phyloP scores from a whole-genome alignment of 2,797 vertebrate species.

The Diplodus puntazzo region DNA sequence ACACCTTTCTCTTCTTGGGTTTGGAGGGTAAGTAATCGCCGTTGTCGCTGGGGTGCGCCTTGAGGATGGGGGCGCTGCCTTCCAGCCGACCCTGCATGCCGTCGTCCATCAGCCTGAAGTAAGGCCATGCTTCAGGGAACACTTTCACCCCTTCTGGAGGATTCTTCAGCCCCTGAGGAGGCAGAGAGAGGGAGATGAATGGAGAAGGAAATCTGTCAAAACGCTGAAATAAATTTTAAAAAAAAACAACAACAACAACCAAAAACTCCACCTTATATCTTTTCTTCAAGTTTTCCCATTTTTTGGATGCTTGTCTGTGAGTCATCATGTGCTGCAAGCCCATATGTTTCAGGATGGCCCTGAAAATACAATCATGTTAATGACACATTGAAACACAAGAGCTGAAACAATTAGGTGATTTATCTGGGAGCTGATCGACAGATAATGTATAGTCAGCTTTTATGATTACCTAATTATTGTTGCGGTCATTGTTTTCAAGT shows the following conservation, averaged over 20 bases:
- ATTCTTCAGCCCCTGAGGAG: slow-evolving; percentile 76
- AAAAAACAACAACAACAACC: background rate
- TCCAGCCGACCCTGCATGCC: slow-evolving; percentile 78
- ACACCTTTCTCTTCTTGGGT: slow-evolving; percentile 61
- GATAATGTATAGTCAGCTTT: background rate
- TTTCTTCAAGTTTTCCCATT: slow-evolving; percentile 86
- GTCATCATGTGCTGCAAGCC: slow-evolving; percentile 81
- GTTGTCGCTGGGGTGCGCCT: slow-evolving; percentile 25
- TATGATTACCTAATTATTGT: no score
- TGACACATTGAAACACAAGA: background rate
- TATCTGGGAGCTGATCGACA: background rate
- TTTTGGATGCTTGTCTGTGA: slow-evolving; percentile 81
- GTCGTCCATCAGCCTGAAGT: slow-evolving; percentile 79
- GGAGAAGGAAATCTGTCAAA: background rate
- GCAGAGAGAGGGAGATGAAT: background rate
- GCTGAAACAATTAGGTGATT: background rate
- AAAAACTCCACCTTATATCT: slow-evolving; percentile 78
- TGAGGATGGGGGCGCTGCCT: slow-evolving; percentile 60
- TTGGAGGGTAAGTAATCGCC: slow-evolving; percentile 56
- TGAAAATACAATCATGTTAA: slow-evolving; percentile 40
- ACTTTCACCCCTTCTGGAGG: slow-evolving; percentile 74
- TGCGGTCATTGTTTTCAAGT: no score
- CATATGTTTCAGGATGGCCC: slow-evolving; percentile 82
- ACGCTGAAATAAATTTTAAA: background rate
- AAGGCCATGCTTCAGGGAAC: slow-evolving; percentile 74